Conservation (phyloP, 2,797 vertebrate genomes). For the Adelosebastes latens region DNA sequence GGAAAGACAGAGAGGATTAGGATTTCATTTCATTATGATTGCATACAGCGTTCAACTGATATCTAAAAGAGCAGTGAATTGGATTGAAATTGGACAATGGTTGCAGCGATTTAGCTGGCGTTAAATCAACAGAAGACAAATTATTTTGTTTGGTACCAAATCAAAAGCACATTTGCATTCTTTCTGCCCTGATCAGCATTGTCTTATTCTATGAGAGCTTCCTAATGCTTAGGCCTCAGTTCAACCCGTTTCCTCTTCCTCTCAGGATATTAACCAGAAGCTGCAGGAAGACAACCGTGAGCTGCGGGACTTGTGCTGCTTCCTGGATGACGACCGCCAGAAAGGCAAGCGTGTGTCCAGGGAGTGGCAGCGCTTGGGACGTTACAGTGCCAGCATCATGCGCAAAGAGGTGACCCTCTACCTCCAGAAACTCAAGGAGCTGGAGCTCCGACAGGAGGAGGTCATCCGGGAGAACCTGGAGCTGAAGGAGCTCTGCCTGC, state of each 20-base stretch:
- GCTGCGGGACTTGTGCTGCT: conserved; percentile 95
- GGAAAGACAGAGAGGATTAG: conserved; percentile 50
- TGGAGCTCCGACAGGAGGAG: conserved; percentile 94
- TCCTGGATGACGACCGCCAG: conserved; percentile 96
- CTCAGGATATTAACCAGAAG: conserved; percentile 96
- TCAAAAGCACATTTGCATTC: conserved; percentile 18
- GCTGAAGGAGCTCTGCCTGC: conserved; percentile 93
- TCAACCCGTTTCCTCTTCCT: neutral
- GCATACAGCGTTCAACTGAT: conserved; percentile 39
- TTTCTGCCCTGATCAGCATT: conserved; percentile 3
- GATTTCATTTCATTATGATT: conserved; percentile 65
- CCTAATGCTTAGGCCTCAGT: neutral
- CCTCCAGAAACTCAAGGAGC: conserved; percentile 94
- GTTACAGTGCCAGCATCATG: conserved; percentile 94
- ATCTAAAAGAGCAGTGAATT: conserved; percentile 47
- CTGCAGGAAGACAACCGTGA: conserved; percentile 98
- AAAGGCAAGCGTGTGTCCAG: conserved; percentile 96
- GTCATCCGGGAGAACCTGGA: conserved; percentile 95
- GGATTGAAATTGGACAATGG: conserved; percentile 46
- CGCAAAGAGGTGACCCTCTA: conserved; percentile 97
- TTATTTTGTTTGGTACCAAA: conserved; percentile 10
- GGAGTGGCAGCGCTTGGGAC: conserved; percentile 96
- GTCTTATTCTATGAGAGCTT: conserved; percentile 3
- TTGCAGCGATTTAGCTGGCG: conserved; percentile 17
- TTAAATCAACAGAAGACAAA: conserved; percentile 23